Base-by-base conservation (phyloP, 2,113 vertebrate species). In the Antigone vipio region DNA sequence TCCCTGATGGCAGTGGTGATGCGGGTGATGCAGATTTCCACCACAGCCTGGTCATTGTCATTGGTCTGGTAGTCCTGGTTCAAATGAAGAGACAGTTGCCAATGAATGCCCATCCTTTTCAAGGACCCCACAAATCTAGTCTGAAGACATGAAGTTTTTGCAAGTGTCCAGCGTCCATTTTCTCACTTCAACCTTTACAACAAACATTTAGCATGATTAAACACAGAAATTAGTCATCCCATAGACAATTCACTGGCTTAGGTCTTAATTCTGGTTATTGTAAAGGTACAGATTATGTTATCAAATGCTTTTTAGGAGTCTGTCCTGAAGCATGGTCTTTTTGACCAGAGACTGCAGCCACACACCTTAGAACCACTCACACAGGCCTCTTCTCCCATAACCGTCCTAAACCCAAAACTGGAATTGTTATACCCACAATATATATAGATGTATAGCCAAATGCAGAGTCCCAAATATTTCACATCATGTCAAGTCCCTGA, bases 11-110 rank as follows among this genome's bases (percentile, higher is more conserved):
- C 99, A 6, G 99, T 98, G 63, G 99, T 99, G 96, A 99, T 99
- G 50, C 99, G 98, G 0, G 99, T 99, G 95, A 99, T 98, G 96
- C 99, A 99, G 97, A 99, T 99, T 96, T 99, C 99, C 94, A 99
- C 99, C 96, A 99, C 99, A 0, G 99, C 99, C 98, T 99, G 99
- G 98, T 99, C 99, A 1, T 99, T 99, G 98, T 99, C 98, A 20
- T 99, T 99, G 93, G 96, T 99, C 96, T 99, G 97, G 94, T 99
- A 99, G 98, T 99, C 99, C 99, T 99, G 79, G 89, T 29, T 26
- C 95, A 88, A 94, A 88, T 2, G 40, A 92, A 72, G 53, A 84
- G 9, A 67, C 11, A 5, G 21, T 53, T 50, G 20, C 16, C 30
- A 30, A 1, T 24, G 2, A 74, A 4, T 0, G 17, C 23, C 50